These are phyloP conservation scores for Ricordea florida DNA, from an alignment of 92 coral and sea anemone genomes.

Conservation along the genomic window DNA sequence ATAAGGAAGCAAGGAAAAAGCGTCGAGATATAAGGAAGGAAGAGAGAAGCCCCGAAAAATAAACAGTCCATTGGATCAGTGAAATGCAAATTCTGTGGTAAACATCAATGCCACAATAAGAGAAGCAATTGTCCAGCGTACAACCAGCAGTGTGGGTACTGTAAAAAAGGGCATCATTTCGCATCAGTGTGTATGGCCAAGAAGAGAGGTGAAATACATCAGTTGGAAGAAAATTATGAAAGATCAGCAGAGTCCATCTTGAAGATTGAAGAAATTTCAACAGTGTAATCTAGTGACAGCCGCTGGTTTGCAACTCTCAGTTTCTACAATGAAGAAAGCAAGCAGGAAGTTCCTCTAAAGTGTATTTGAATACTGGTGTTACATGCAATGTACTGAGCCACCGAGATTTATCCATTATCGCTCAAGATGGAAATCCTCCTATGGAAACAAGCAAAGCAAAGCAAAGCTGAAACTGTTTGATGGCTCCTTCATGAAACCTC, in stretches of 20 bases:
- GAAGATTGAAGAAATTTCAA: constrained; percentile 40
- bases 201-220: not conserved
- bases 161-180: constrained; percentile 39
- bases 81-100: constrained; percentile 20
- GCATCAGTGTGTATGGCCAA: constrained; percentile 12
- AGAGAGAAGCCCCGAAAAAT: not conserved
- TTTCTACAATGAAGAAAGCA: constrained; percentile 6
- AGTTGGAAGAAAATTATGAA: not conserved
- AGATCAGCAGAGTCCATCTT: constrained; percentile 16
- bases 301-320: constrained; percentile 27
- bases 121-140: constrained; percentile 15
- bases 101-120: not conserved
- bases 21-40: not conserved
- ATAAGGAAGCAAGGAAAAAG: no score
- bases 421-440: constrained; percentile 7
- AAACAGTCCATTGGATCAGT: no score
- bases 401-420: constrained; percentile 21
- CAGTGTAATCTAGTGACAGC: constrained; percentile 27
- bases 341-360: not conserved
- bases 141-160: not conserved
- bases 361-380: constrained; percentile 29
- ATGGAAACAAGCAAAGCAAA: constrained; percentile 3
- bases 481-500: constrained; percentile 32
- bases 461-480: constrained; percentile 43
- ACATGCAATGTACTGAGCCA: constrained; percentile 31